Conservation (phyloP, 2,888 invertebrate species). For the Arctia plantaginis region DNA sequence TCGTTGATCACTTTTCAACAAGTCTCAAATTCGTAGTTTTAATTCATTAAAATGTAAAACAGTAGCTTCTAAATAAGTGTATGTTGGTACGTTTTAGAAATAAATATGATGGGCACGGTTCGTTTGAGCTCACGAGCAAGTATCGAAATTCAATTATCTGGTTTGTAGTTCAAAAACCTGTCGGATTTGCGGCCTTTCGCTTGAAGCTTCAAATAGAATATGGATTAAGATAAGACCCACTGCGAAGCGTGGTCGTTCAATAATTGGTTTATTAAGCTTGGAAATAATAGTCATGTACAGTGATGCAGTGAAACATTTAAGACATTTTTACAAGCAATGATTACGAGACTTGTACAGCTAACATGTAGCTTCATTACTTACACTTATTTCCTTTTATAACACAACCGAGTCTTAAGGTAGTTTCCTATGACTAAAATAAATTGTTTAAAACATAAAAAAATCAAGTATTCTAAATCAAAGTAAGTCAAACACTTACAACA, state of each 20-base stretch:
- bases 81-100: conserved; percentile 33
- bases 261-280: conserved; percentile 45
- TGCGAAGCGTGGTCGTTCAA: conserved; percentile 40
- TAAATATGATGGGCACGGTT: conserved; percentile 39
- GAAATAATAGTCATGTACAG: conserved; percentile 20
- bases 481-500: too few species aligned
- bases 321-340: neutral
- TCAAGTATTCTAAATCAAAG: too few species aligned
- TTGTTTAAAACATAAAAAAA: too few species aligned
- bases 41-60: neutral
- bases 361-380: neutral
- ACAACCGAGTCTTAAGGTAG: too few species aligned
- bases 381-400: too few species aligned
- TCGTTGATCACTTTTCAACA: neutral
- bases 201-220: conserved; percentile 21
- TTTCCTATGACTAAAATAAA: too few species aligned
- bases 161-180: conserved; percentile 28
- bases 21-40: neutral
- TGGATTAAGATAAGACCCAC: conserved; percentile 49
- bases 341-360: neutral
- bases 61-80: conserved; percentile 21
- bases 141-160: conserved; percentile 42
- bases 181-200: conserved; percentile 4
- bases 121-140: conserved; percentile 23
- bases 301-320: neutral